Evolutionary conservation across 2,797 vertebrate genomes (phyloP).

Genomic region (Heterohyrax brucei): DNA sequence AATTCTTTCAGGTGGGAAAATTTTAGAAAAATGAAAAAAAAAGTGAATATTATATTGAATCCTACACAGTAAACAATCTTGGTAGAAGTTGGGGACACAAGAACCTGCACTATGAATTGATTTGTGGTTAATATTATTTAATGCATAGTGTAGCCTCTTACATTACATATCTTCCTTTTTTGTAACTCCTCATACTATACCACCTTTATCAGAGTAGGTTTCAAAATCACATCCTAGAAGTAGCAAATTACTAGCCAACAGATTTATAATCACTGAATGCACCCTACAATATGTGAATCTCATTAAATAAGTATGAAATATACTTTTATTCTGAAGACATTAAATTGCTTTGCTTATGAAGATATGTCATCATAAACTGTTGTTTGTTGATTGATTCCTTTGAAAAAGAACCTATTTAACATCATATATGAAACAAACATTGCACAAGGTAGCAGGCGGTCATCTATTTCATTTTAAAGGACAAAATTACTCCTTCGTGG

Average conservation of each 20-base stretch:
- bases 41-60: not conserved
- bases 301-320: constrained; percentile 52
- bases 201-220: not conserved
- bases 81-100: not conserved
- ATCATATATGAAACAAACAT: constrained; percentile 71
- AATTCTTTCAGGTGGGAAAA: not conserved
- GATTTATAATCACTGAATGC: constrained; percentile 17
- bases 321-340: constrained; percentile 68
- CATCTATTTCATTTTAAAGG: constrained; percentile 59
- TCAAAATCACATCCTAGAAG: constrained; percentile 24
- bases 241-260: not conserved
- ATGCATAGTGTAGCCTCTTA: not conserved
- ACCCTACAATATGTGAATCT: constrained; percentile 65
- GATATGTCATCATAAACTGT: constrained; percentile 73
- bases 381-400: constrained; percentile 63
- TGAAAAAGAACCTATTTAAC: constrained; percentile 67
- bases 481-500: constrained; percentile 55
- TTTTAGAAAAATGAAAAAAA: not conserved
- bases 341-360: constrained; percentile 80
- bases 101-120: not conserved
- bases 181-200: not conserved
- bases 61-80: not conserved
- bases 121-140: not conserved
- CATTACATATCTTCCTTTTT: not conserved
- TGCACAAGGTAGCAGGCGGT: not conserved